Base-by-base conservation (phyloP, 2,888 invertebrate genomes). In the Aporophyla nigra region DNA sequence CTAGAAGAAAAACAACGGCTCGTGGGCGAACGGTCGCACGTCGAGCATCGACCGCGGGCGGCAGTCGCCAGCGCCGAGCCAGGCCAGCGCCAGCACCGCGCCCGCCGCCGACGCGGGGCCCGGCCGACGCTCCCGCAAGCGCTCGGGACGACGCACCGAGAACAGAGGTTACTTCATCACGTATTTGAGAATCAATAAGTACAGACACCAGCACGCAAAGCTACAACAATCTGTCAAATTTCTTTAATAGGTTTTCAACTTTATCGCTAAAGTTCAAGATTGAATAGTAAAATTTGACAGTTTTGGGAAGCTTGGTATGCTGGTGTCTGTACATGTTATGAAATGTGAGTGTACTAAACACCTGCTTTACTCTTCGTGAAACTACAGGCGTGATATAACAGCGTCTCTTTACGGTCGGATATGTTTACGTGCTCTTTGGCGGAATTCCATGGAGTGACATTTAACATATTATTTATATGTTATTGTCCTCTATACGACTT, bases 1-100 rank as follows among this genome's bases (percentile, higher is more conserved):
- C 27, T 80, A 90, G 95, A 95, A 94, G 85, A 94, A 94, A 86
- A 93, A 89, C 78, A 93, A 92, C 51, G 92, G 93, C 16, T 88
- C 91, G 0, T 93, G 93, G 92, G 89, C 90, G 3, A 91, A 92
- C 61, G 94, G 93, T 5, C 93, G 95, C 2, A 92, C 93, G 5
- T 86, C 92, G 3, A 96, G 95, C 80, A 84, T 85, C 5, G 96
- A 96, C 78, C 92, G 95, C 2, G 94, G 94, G 1, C 93, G 94
- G 5, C 93, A 92, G 72, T 94, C 95, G 0, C 94, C 95, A 1
- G 90, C 91, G 71, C 91, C 90, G 12, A 86, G 86, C 66, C 84
- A 80, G 46, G 86, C 82, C 46, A 88, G 88, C 62, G 61, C 76
- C 66, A 84, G 73, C 76, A 86, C 19, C 19, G 76, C 62, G 76